Evolutionary conservation across 2,797 vertebrate species (phyloP).

Genomic region (Hemitrygon akajei): DNA sequence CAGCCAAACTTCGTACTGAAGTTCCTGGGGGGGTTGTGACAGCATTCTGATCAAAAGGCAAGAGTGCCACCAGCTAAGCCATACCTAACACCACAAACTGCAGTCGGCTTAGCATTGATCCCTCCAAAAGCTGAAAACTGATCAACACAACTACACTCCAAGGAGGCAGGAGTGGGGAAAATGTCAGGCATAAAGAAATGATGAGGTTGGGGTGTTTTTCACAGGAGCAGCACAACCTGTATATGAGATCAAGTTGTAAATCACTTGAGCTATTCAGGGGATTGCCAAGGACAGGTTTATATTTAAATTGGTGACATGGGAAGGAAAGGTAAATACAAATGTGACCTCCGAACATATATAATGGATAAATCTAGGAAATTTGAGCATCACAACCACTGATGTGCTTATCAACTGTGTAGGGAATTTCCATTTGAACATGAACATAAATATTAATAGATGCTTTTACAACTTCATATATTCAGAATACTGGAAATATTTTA

Average conservation of each 20-base stretch:
- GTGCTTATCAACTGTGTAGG: not conserved
- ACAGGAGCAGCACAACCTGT: not conserved
- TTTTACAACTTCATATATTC: not conserved
- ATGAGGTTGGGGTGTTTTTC: not conserved
- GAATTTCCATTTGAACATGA: not conserved
- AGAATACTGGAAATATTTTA: not conserved
- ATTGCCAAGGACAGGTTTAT: not conserved
- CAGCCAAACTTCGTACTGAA: not conserved
- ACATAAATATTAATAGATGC: not conserved
- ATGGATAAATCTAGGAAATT: not conserved
- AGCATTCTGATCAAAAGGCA: not conserved
- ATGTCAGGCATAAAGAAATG: not conserved
- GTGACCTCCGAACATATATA: not conserved
- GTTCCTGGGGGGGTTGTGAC: not conserved
- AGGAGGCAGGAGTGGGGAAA: not conserved
- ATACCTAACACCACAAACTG: not conserved
- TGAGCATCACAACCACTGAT: not conserved
- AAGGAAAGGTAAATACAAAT: not conserved
- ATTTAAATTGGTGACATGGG: constrained; percentile 5
- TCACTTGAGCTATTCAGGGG: not conserved
- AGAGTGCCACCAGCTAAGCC: not conserved
- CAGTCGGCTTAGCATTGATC: too few species aligned
- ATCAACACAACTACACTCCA: not conserved
- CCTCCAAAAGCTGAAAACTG: not conserved
- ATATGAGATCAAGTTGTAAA: not conserved